Percentiles rank a stretch among this genome's conserved stretches.
Conservation (phyloP, 2,888 invertebrate genomes). For the Polylopha cassiicola region DNA sequence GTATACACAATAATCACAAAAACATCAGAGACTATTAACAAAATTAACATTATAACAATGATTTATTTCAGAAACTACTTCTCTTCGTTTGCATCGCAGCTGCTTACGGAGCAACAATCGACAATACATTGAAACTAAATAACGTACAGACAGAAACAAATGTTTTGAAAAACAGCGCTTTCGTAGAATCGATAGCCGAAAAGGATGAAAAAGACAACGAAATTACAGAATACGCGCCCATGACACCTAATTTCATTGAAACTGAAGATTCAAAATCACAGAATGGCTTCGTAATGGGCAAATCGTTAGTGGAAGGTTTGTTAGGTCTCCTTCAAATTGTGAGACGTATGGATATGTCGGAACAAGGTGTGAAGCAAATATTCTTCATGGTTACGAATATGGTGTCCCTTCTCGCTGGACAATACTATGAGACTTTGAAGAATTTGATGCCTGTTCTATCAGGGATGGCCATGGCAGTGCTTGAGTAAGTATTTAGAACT, state of each 20-base stretch:
- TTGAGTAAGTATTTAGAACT: constrained; percentile 27
- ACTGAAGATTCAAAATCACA: neutral
- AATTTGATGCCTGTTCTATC: constrained; percentile 24
- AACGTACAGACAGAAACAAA: constrained; percentile 1
- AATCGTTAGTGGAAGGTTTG: constrained; percentile 4
- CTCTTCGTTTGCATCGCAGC: constrained; percentile 6
- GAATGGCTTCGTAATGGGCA: constrained; percentile 8
- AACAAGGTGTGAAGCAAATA: constrained; percentile 14
- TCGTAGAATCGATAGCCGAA: neutral
- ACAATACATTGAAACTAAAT: neutral
- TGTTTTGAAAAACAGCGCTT: neutral
- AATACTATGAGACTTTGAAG: constrained; percentile 22
- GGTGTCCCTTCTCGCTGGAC: constrained; percentile 22
- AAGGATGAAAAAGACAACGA: neutral
- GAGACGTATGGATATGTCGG: constrained; percentile 19
- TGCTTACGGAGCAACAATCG: constrained; percentile 2
- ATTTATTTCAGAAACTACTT: constrained; percentile 11
- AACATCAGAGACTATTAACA: too few species aligned
- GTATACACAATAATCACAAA: too few species aligned
- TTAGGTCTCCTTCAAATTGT: constrained; percentile 9
- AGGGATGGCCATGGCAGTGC: constrained; percentile 17
- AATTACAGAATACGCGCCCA: constrained; percentile 2
- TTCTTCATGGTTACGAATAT: constrained; percentile 20
- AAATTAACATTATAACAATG: too few species aligned
- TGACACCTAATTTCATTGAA: neutral